Percentiles rank a stretch among this genome's conserved stretches.
Evolutionary conservation across 2,888 invertebrate genomes (phyloP).

Genomic region (Metalampra italica): DNA sequence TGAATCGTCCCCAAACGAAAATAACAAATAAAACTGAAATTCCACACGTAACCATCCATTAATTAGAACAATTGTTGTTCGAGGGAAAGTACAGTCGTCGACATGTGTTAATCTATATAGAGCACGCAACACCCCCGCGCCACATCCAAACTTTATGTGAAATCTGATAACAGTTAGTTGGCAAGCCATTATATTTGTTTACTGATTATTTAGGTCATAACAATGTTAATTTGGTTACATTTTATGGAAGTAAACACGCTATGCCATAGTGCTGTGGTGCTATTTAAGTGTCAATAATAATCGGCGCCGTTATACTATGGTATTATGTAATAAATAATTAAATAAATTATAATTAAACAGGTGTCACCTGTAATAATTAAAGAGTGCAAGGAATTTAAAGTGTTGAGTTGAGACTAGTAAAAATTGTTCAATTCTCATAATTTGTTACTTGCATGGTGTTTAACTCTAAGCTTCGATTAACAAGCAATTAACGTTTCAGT

Average conservation of each 20-base stretch:
- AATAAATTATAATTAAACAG: no score
- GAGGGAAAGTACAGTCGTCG: constrained; percentile 19
- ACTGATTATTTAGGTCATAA: constrained; percentile 24
- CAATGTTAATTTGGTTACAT: constrained; percentile 14
- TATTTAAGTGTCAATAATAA: no score
- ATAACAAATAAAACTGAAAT: constrained; percentile 38
- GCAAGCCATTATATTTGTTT: constrained; percentile 22
- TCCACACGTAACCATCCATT: constrained; percentile 51
- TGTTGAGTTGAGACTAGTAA: no score
- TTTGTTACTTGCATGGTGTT: no score
- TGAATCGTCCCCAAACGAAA: constrained; percentile 17
- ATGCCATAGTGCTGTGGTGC: not conserved
- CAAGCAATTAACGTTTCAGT: no score
- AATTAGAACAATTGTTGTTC: constrained; percentile 66
- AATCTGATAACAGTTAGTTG: constrained; percentile 29
- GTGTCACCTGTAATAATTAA: no score
- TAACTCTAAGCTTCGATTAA: no score
- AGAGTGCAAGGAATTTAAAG: no score
- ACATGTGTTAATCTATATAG: constrained; percentile 25
- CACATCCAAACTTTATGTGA: constrained; percentile 12
- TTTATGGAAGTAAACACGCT: constrained; percentile 4
- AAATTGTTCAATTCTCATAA: no score
- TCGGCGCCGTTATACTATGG: no score
- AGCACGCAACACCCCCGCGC: constrained; percentile 30
- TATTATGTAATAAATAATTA: no score